Evolutionary conservation across 2,113 vertebrate genomes (phyloP).

Genomic region (Rutilus rutilus): DNA sequence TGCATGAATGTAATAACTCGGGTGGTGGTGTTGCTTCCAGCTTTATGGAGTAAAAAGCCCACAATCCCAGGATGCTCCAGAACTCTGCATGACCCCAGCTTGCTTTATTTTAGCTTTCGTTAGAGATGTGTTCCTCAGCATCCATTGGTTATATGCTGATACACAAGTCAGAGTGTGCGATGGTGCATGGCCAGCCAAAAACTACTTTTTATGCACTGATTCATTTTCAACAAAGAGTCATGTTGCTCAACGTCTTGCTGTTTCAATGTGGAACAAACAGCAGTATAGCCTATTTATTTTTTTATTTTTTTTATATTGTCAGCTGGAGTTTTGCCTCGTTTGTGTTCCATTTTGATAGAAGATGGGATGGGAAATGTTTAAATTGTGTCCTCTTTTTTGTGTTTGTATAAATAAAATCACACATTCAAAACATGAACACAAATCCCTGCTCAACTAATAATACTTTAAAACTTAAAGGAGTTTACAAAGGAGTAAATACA

Average conservation of each 20-base stretch:
- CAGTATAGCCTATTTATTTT: too few relatives aligned
- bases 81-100: constrained; percentile 27
- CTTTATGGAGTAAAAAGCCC: constrained; percentile 49
- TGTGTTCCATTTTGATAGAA: not conserved
- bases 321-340: not conserved
- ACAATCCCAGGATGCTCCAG: constrained; percentile 3
- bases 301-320: constrained; percentile 2
- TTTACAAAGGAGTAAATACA: too few relatives aligned
- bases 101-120: constrained; percentile 7
- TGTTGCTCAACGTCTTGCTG: not conserved
- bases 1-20: constrained; percentile 34
- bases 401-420: not conserved
- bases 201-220: not conserved
- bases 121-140: constrained; percentile 21
- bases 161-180: not conserved
- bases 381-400: not conserved
- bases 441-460: not conserved
- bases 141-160: constrained; percentile 32
- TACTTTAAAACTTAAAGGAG: not conserved
- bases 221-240: constrained; percentile 24
- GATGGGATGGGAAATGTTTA: not conserved
- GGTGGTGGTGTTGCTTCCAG: not conserved
- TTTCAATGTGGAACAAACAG: not conserved
- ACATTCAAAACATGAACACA: not conserved
- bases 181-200: not conserved